Evolutionary conservation across 92 coral and sea anemone genomes (phyloP), one percentile per base, ranked within the genome.

Genomic region (Pocillopora grandis): DNA sequence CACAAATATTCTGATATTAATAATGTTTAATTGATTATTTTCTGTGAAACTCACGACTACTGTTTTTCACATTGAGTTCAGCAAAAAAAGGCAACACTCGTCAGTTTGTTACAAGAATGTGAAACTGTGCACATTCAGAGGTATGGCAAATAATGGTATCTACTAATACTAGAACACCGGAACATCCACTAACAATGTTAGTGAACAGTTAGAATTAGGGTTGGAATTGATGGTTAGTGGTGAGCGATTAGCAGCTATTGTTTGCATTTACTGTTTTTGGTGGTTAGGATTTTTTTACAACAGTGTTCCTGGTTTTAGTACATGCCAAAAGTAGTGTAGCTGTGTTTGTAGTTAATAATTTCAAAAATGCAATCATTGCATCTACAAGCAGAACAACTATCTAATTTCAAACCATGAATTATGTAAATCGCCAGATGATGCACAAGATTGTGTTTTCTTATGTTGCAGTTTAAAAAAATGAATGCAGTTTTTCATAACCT

Each of bases 91-190:
- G 79, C 48, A 75, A 20, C 48, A 75, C 79, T 75, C 12, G 64
- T 75, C 48, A 75, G 56, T 75, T 75, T 75, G 49, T 75, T 75
- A 75, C 65, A 20, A 75, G 79, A 75, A 75, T 75, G 79, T 75
- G 79, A 20, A 75, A 75, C 64, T 75, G 79, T 58, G 79, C 79
- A 20, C 49, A 75, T 75, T 75, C 79, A 20, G 79, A 75, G 66
- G 79, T 75, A 66, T 75, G 63, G 60, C 77, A 72, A 72, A 72
- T 72, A 72, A 62, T 72, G 58, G 77, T 72, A 48, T 72, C 33
- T 72, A 72, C 77, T 72, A 72, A 72, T 55, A 72, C 77, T 72
- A 48, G 77, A 72, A 72, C 77, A 72, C 77, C 58, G 77, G 77
- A 72, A 72, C 58, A 48, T 72, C 77, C 77, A 72, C 77, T 48